Conservation (phyloP, 2,113 vertebrate genomes). For the Cranoglanis bouderius region DNA sequence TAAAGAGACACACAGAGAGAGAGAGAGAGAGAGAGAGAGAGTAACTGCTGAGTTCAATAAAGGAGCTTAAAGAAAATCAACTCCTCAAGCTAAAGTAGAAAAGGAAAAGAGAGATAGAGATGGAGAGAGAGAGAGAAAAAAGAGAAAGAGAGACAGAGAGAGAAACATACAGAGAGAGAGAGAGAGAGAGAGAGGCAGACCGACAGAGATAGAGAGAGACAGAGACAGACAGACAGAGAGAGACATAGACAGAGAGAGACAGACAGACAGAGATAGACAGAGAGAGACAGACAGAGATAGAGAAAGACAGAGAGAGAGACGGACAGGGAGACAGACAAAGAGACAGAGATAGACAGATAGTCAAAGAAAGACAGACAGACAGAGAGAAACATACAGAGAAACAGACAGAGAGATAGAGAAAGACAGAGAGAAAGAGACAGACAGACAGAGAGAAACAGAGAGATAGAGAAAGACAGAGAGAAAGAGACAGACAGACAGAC, state of each 20-base stretch:
- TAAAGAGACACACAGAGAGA: conserved; percentile 12
- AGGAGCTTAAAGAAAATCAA: conserved; percentile 67
- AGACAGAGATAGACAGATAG: not conserved
- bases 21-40: conserved; percentile 26
- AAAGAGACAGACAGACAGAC: not conserved
- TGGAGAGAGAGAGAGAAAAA: not conserved
- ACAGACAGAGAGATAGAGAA: not conserved
- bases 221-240: not conserved
- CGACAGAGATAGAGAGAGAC: not conserved
- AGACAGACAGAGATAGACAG: not conserved
- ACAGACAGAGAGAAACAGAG: not conserved
- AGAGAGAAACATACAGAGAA: not conserved
- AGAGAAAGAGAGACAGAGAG: not conserved
- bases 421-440: not conserved
- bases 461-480: not conserved
- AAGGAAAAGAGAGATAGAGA: not conserved
- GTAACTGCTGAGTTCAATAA: conserved; percentile 53
- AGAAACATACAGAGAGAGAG: not conserved
- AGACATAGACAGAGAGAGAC: not conserved
- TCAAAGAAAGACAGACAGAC: not conserved
- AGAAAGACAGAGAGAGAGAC: not conserved
- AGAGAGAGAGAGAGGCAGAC: not conserved
- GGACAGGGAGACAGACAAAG: not conserved
- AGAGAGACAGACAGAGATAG: not conserved
- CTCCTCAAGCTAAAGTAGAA: conserved; percentile 44